Evolutionary conservation across 2,888 invertebrate species (phyloP).

Genomic region (Boloria euphrosyne): DNA sequence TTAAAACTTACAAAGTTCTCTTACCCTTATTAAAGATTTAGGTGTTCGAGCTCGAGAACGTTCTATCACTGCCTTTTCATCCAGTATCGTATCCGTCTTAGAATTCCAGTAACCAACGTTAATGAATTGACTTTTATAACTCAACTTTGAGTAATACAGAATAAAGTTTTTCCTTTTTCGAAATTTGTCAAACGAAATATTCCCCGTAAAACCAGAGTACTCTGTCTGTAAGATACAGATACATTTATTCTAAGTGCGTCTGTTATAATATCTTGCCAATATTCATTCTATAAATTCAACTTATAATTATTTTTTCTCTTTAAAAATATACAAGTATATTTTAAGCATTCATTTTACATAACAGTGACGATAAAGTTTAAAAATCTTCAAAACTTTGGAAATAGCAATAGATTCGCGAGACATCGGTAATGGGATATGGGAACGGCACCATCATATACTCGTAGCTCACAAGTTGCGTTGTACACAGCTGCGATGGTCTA

Average conservation of each 20-base stretch:
- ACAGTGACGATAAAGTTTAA: too few species aligned
- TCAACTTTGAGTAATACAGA: constrained; percentile 79
- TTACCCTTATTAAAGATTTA: constrained; percentile 83
- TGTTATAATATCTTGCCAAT: constrained; percentile 1
- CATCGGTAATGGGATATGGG: too few species aligned
- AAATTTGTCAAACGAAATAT: constrained; percentile 84
- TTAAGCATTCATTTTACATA: too few species aligned
- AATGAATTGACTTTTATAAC: constrained; percentile 79
- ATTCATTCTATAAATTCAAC: too few species aligned
- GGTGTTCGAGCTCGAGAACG: constrained; percentile 59
- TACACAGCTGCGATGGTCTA: too few species aligned
- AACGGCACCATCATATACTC: too few species aligned
- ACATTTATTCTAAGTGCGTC: constrained; percentile 14
- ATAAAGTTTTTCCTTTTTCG: constrained; percentile 85
- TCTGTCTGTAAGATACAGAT: constrained; percentile 64
- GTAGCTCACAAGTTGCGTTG: too few species aligned
- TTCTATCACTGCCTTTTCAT: constrained; percentile 54
- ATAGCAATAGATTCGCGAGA: too few species aligned
- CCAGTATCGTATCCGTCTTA: constrained; percentile 57
- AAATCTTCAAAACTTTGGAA: too few species aligned
- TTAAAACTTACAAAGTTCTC: background rate
- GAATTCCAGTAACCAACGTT: constrained; percentile 81
- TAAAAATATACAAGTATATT: too few species aligned
- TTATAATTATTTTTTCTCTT: too few species aligned
- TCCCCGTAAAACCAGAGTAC: constrained; percentile 84